Evolutionary conservation across 2,797 vertebrate genomes (phyloP).

Genomic region (Hylomyscus alleni): DNA sequence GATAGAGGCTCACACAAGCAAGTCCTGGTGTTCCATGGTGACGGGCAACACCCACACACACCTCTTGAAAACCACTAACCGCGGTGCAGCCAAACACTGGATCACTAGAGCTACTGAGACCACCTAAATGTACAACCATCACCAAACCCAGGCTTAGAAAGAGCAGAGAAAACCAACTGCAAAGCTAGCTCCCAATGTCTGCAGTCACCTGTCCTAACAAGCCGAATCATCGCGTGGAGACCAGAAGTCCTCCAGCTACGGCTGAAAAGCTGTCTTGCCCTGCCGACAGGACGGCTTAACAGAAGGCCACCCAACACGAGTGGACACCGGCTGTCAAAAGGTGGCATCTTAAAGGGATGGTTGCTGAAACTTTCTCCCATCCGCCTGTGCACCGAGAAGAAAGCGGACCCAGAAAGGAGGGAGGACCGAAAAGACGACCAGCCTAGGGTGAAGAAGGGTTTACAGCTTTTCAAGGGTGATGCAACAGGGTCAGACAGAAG

Average conservation of each 20-base stretch:
- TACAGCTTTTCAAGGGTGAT: constrained; percentile 38
- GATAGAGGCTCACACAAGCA: not conserved
- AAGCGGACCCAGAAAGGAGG: not conserved
- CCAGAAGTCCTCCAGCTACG: not conserved
- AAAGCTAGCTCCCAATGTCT: constrained; percentile 2
- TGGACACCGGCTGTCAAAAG: constrained; percentile 49
- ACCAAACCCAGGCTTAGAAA: not conserved
- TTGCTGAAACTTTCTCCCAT: constrained; percentile 73
- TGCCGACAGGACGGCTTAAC: not conserved
- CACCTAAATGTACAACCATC: not conserved
- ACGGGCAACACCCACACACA: not conserved
- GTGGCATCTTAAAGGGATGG: constrained; percentile 55
- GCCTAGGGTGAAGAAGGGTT: not conserved
- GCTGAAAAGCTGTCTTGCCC: not conserved
- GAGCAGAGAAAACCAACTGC: not conserved
- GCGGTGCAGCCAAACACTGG: not conserved
- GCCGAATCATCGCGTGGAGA: too few species aligned
- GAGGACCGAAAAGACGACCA: not conserved
- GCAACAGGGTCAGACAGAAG: constrained; percentile 74
- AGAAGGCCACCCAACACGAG: constrained; percentile 45
- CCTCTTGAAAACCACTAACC: not conserved
- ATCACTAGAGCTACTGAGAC: not conserved
- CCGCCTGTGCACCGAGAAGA: constrained; percentile 2
- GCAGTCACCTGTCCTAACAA: not conserved
- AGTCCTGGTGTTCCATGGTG: not conserved